Evolutionary conservation across 2,797 vertebrate species (phyloP).

Genomic region (Basileuterus tristriatus): DNA sequence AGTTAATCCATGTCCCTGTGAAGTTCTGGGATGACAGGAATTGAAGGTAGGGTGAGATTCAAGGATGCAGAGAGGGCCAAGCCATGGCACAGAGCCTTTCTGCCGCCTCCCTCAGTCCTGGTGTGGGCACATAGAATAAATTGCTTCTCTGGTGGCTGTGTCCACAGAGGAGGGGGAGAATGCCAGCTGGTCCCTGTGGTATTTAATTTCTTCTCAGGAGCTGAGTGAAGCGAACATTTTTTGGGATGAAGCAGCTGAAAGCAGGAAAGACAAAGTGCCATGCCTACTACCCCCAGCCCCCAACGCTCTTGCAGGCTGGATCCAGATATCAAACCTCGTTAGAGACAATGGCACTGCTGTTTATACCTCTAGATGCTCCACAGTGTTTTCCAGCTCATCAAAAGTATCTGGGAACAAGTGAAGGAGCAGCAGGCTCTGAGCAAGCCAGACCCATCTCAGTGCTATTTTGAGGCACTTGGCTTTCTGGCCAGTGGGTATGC

Average conservation of each 20-base stretch:
- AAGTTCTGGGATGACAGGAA: background rate
- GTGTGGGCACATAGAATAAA: background rate
- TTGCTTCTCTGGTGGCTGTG: background rate
- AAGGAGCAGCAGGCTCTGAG: background rate
- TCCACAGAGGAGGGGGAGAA: background rate
- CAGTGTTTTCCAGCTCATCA: background rate
- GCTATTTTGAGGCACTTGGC: constrained; percentile 42
- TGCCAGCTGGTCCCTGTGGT: constrained; percentile 11
- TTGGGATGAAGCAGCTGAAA: constrained; percentile 3
- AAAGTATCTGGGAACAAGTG: background rate
- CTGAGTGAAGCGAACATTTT: background rate
- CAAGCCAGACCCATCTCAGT: background rate
- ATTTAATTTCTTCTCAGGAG: background rate
- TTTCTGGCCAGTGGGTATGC: constrained; percentile 7
- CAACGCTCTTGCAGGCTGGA: background rate
- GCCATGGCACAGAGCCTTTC: background rate
- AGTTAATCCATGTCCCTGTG: background rate
- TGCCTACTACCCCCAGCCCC: background rate
- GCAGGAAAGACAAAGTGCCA: background rate
- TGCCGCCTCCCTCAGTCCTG: background rate
- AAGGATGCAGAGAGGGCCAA: background rate
- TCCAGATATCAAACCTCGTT: background rate
- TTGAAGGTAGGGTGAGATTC: background rate
- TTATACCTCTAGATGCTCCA: background rate
- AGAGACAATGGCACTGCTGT: background rate